phyloP scores from a whole-genome alignment of 2,797 vertebrate species.

The Myotis vivesi region DNA sequence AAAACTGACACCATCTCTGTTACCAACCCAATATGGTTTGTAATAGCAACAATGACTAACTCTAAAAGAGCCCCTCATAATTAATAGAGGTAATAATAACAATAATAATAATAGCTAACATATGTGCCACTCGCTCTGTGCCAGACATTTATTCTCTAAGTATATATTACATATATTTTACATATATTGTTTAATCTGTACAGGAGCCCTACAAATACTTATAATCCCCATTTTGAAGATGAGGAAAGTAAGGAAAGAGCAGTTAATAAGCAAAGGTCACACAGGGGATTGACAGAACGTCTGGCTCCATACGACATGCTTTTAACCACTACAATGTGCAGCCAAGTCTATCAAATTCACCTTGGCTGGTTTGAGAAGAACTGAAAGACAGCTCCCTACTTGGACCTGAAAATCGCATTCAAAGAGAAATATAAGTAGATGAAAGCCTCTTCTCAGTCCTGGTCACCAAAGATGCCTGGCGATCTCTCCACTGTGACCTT shows the following conservation, averaged over 20 bases:
- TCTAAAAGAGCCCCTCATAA: background rate
- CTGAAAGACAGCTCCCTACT: background rate
- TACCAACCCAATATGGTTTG: background rate
- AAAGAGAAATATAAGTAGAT: background rate
- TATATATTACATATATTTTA: background rate
- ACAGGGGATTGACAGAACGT: background rate
- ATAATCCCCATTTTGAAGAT: background rate
- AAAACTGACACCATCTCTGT: background rate
- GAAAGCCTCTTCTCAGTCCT: background rate
- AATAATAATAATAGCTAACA: background rate
- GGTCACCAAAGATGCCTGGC: background rate
- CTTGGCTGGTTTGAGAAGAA: background rate
- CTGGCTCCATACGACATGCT: background rate
- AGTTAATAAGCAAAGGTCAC: constrained; percentile 19
- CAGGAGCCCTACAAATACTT: background rate
- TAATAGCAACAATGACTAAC: background rate
- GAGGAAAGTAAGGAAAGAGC: background rate
- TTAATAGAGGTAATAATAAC: background rate
- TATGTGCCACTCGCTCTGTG: background rate
- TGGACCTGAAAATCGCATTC: background rate
- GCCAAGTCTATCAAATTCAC: background rate
- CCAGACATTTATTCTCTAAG: background rate
- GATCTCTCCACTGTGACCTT: background rate
- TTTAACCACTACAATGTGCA: background rate
- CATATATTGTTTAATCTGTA: background rate